Base-by-base conservation (phyloP, 2,888 invertebrate species). In the Andrena bicolor region DNA sequence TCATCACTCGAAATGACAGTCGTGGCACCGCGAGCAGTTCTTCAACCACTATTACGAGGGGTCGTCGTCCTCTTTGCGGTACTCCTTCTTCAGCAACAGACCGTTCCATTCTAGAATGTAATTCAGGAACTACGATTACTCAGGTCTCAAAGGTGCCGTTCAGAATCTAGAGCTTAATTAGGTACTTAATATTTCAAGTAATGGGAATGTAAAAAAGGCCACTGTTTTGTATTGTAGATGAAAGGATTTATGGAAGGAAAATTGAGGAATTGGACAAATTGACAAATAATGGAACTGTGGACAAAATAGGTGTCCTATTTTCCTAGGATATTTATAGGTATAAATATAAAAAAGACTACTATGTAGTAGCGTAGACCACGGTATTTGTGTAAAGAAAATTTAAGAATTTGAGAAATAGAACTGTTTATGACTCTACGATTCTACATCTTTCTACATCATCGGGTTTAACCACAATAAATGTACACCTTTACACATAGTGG, bases 21-120 rank as follows among this genome's bases (percentile, higher is more conserved):
- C 48, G 68, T 86, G 87, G 89, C 86, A 88, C 87, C 91, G 87
- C 90, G 91, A 79, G 86, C 84, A 85, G 66, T 83, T 41, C 53
- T 66, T 35, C 4, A n/a, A 64, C 23, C 13, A 58, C 13, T 6
- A 63, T 48, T 8, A 6, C 16, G 6, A 26, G 0, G 13, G 2
- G 1, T 26, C 26, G 2, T 32, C 20, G 32, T n/a, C 71, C 0
- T 68, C 41, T 2, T 26, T 41, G 68, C 16, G 56, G 2, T 13
- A 49, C 26, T 48, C 71, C 8, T 4, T 10, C 1, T 32, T 75
- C 13, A 5, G 10, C 8, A 64, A 8, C 30, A 48, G 8, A 48
- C 53, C 58, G 6, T 73, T 20, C 10, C 8, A 60, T 28, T 20
- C 13, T 1, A 51, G 3, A n/a, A 23, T 20, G 0, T 28, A 58